phyloP scores from a whole-genome alignment of 2,113 vertebrate species.

The Psilopogon haemacephalus region DNA sequence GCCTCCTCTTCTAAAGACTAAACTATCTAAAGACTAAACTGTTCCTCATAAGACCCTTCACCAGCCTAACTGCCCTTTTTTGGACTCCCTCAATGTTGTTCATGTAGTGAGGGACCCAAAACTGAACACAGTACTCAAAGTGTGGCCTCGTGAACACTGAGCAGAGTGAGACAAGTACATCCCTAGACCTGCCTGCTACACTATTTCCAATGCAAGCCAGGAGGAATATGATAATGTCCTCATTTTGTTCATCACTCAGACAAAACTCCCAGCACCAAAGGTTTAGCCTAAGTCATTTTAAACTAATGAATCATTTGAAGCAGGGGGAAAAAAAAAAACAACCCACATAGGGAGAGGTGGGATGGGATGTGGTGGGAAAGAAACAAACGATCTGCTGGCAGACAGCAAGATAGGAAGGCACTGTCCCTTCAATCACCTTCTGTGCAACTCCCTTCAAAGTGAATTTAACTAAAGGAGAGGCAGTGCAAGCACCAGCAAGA shows the following conservation, averaged over 20 bases:
- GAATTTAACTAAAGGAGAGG: background rate
- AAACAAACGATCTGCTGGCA: background rate
- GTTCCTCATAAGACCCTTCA: no score
- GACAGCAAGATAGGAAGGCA: background rate
- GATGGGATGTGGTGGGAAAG: background rate
- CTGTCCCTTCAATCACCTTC: background rate
- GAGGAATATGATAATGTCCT: background rate
- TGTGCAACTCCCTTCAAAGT: background rate
- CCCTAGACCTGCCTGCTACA: no score
- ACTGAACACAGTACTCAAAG: no score
- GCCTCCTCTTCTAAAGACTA: no score
- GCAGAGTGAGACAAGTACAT: no score
- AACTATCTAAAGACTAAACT: no score
- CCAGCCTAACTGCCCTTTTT: no score
- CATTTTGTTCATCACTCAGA: background rate
- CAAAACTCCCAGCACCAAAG: background rate
- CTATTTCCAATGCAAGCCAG: no score
- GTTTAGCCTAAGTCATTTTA: background rate
- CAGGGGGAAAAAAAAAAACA: background rate
- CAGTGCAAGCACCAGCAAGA: background rate
- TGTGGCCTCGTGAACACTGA: no score
- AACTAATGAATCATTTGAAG: background rate
- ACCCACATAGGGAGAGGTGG: background rate
- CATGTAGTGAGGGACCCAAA: no score
- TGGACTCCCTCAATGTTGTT: no score